Percentiles rank a stretch among this genome's conserved stretches.
phyloP scores from a whole-genome alignment of 2,113 vertebrate species.

The Melanerpes formicivorus region DNA sequence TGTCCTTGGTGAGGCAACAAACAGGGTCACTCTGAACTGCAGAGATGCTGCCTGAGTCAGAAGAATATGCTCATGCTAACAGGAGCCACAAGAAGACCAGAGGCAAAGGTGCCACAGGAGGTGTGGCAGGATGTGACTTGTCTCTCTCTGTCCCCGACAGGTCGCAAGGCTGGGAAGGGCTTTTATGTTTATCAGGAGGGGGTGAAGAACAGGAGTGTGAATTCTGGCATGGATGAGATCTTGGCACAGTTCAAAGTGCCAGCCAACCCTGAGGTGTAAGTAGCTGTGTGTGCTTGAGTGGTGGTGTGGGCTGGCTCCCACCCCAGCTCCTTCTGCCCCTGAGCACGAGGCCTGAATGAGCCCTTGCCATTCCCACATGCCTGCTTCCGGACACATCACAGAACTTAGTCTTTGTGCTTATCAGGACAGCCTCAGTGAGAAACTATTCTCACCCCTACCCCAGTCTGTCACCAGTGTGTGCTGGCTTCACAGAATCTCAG shows the following conservation, averaged over 20 bases:
- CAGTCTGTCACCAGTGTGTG: not conserved
- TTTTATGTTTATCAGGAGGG: conserved; percentile 91
- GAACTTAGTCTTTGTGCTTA: not conserved
- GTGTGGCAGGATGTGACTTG: not conserved
- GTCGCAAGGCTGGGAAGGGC: conserved; percentile 94
- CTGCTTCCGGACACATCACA: fast-evolving
- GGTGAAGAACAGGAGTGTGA: conserved; percentile 82
- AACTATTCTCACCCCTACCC: fast-evolving
- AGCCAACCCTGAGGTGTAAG: conserved; percentile 87
- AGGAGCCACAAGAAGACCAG: not conserved
- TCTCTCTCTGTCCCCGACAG: conserved; percentile 53
- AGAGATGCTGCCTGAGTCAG: not conserved
- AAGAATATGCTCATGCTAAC: not conserved
- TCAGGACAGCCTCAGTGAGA: fast-evolving
- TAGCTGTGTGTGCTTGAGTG: not conserved
- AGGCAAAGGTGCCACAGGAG: not conserved
- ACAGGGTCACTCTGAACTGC: not conserved
- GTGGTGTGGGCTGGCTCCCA: not conserved
- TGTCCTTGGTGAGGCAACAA: not conserved
- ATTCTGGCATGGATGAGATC: conserved; percentile 85
- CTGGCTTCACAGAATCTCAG: not conserved
- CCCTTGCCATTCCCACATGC: fast-evolving
- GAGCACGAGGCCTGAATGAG: not conserved
- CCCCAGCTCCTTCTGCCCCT: not conserved
- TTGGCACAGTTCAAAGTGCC: conserved; percentile 81